Evolutionary conservation across 2,113 vertebrate genomes (phyloP).

Genomic region (Dolichotis patagonum): DNA sequence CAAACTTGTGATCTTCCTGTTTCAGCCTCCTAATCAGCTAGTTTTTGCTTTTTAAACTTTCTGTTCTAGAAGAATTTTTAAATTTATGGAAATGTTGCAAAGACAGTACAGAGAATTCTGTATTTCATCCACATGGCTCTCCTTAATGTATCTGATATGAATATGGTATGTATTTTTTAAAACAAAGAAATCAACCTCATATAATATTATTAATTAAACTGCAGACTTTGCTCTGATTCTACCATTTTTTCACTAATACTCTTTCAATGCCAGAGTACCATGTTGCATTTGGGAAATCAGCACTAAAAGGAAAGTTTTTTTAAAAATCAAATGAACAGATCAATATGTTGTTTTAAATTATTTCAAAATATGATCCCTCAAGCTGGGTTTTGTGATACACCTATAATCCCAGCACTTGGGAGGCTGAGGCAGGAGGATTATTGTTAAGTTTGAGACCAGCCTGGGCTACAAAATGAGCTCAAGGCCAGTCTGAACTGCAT

Average conservation of each 20-base stretch:
- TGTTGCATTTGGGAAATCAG: not conserved
- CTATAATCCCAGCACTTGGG: no score
- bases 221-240: not conserved
- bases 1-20: not conserved
- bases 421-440: no score
- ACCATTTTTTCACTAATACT: not conserved
- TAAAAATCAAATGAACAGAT: not conserved
- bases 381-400: no score
- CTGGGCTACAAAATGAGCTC: no score
- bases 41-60: not conserved
- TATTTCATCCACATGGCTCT: not conserved
- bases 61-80: not conserved
- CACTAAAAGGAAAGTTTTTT: not conserved
- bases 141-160: not conserved
- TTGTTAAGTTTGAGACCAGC: no score
- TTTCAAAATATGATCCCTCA: not conserved
- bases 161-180: not conserved
- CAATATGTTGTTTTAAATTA: not conserved
- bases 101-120: not conserved
- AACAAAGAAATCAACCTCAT: not conserved
- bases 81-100: not conserved
- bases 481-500: no score
- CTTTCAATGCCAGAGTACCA: not conserved
- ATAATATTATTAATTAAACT: not conserved
- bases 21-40: not conserved